Percentiles rank a stretch among this genome's conserved stretches.
phyloP scores from a whole-genome alignment of 64 coral and sea anemone species.

The Exaiptasia diaphana region DNA sequence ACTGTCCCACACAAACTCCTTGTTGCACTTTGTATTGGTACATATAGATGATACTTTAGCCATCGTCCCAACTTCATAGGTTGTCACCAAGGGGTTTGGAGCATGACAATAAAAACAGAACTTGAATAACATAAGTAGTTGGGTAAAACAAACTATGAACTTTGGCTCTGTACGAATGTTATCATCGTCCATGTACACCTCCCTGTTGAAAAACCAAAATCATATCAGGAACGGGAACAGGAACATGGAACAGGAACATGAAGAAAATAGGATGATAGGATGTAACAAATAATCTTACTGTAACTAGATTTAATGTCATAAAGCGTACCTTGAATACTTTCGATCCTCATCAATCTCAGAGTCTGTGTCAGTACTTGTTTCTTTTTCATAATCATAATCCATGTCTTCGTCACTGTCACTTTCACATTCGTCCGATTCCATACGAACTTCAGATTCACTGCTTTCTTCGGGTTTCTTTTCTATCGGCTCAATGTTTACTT shows the following conservation, averaged over 20 bases:
- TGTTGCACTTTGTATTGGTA: slow-evolving; percentile 5
- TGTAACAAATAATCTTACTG: background rate
- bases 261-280: background rate
- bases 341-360: background rate
- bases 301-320: background rate
- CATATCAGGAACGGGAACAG: too few species aligned
- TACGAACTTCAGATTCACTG: background rate
- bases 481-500: background rate
- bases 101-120: slow-evolving; percentile 19
- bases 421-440: background rate
- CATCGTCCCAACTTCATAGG: background rate
- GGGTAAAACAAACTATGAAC: background rate
- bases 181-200: background rate
- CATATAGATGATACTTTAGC: background rate
- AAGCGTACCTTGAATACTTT: too few species aligned
- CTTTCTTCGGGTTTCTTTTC: background rate
- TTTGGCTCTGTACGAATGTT: slow-evolving; percentile 21
- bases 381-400: background rate
- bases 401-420: background rate
- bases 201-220: background rate
- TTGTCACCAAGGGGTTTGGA: background rate
- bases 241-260: too few species aligned
- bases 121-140: slow-evolving; percentile 29
- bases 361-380: background rate
- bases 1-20: slow-evolving; percentile 33